Percentiles rank a stretch among this genome's conserved stretches.
Evolutionary conservation across 2,797 vertebrate species (phyloP).

Genomic region (Echiichthys vipera): DNA sequence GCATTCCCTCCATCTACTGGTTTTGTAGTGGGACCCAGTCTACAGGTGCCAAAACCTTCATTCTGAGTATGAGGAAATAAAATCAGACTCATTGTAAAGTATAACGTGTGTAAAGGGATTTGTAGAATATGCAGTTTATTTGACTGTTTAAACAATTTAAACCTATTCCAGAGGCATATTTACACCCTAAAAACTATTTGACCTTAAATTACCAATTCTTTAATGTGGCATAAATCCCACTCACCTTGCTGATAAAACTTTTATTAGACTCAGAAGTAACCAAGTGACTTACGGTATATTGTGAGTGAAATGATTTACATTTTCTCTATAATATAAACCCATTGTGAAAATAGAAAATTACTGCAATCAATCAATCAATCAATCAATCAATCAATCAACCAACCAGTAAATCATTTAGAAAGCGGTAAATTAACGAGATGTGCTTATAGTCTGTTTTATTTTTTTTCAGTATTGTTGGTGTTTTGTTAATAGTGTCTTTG

Average conservation of each 20-base stretch:
- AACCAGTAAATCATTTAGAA: background rate
- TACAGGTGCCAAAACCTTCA: background rate
- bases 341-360: background rate
- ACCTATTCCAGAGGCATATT: background rate
- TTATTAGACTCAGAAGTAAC: background rate
- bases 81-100: background rate
- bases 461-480: background rate
- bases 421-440: background rate
- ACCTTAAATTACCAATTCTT: background rate
- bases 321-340: background rate
- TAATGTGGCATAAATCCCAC: background rate
- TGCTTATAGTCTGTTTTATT: background rate
- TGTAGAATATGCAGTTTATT: background rate
- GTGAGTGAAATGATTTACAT: too few relatives aligned
- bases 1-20: background rate
- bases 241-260: background rate
- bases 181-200: background rate
- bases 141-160: background rate
- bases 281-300: too few relatives aligned
- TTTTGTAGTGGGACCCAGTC: slow-evolving; percentile 4
- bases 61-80: too few relatives aligned
- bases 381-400: background rate
- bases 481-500: background rate
- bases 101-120: background rate
- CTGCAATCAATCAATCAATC: background rate